These are phyloP conservation scores for Lordiphosa andalusiaca DNA, from an alignment of 2,888 invertebrate genomes.

Conservation along the genomic window DNA sequence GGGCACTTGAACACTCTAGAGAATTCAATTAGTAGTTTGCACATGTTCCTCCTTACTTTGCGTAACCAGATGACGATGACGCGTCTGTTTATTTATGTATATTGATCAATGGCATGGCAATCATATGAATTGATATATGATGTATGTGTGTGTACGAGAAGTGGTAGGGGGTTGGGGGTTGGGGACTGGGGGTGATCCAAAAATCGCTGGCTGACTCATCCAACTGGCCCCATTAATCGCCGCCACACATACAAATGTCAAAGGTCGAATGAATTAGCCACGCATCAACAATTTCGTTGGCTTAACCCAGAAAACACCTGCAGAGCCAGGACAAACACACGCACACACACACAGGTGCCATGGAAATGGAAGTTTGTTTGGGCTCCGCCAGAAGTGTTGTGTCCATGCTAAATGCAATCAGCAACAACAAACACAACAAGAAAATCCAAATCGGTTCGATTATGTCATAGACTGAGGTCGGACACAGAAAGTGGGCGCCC, in stretches of 20 bases:
- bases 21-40: conserved; percentile 43
- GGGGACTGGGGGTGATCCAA: no score
- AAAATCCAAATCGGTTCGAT: conserved; percentile 45
- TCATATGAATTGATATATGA: conserved; percentile 4
- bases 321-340: conserved; percentile 3
- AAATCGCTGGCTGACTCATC: conserved; percentile 24
- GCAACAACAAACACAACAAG: conserved; percentile 10
- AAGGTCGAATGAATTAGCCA: conserved; percentile 23
- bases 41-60: conserved; percentile 1
- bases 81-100: conserved; percentile 47
- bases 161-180: no score
- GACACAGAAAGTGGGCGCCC: conserved; percentile 48
- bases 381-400: no score
- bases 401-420: conserved; percentile 21
- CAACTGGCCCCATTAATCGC: conserved; percentile 23
- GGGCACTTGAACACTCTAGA: conserved; percentile 21
- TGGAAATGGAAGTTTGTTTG: no score
- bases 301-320: conserved; percentile 15
- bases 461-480: conserved; percentile 57
- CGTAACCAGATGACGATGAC: conserved; percentile 50
- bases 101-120: conserved; percentile 12
- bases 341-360: background rate
- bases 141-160: background rate
- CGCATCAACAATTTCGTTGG: conserved; percentile 26
- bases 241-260: conserved; percentile 27